A percentile compares a stretch with the other conserved stretches of the same genome.
These are phyloP conservation scores for Noctua fimbriata DNA, from an alignment of 2,888 invertebrate species.

Conservation along the genomic window DNA sequence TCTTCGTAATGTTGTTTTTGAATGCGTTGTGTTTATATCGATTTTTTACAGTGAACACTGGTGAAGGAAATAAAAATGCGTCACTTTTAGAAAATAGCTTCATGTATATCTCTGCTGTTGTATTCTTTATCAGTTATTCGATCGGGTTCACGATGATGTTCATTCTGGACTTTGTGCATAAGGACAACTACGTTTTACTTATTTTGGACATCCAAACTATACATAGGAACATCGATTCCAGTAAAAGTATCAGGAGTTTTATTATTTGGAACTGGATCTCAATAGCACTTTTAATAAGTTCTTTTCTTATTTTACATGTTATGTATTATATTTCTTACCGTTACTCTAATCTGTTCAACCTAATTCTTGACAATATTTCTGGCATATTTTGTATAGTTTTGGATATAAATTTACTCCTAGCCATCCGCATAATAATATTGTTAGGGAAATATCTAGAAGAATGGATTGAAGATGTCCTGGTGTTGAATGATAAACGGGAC, in stretches of 20 bases:
- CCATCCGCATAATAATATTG: not conserved
- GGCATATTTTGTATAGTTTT: not conserved
- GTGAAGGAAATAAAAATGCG: not conserved
- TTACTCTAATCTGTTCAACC: not conserved
- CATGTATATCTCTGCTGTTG: not conserved
- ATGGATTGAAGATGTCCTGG: not conserved
- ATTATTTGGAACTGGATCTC: not conserved
- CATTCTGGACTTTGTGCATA: not conserved
- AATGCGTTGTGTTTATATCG: not conserved
- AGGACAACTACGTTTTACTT: not conserved
- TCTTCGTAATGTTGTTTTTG: not conserved
- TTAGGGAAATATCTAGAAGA: not conserved
- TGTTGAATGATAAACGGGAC: not conserved
- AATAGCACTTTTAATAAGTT: not conserved
- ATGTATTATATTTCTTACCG: not conserved
- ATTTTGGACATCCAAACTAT: not conserved
- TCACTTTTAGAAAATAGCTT: not conserved
- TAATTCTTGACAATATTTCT: not conserved
- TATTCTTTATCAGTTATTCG: not conserved
- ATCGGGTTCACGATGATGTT: not conserved
- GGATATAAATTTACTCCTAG: not conserved
- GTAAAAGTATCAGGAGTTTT: not conserved
- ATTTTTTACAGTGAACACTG: not conserved
- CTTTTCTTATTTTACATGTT: not conserved
- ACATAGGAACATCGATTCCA: not conserved